Percentiles rank a stretch among this genome's conserved stretches.
phyloP scores from a whole-genome alignment of 2,113 vertebrate species.

The Dicrurus megarhynchus region DNA sequence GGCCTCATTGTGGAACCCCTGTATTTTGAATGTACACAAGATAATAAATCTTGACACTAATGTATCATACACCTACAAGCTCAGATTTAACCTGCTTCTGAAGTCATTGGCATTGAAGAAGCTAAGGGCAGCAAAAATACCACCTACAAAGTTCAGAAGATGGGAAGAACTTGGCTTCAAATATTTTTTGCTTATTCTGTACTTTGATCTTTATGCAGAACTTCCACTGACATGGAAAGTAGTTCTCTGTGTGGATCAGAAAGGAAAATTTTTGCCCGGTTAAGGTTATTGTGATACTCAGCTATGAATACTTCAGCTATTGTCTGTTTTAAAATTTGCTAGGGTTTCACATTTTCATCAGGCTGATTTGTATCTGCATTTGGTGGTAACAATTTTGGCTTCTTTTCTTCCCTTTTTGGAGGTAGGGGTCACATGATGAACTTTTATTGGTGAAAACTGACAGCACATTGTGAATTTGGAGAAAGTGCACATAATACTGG shows the following conservation, averaged over 20 bases:
- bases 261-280: not conserved
- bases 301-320: conserved; percentile 11
- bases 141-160: not conserved
- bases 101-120: not conserved
- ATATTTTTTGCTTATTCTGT: not conserved
- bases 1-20: not conserved
- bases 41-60: not conserved
- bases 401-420: not conserved
- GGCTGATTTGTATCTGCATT: not conserved
- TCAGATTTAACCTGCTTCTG: not conserved
- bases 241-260: not conserved
- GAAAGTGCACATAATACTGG: not conserved
- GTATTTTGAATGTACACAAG: not conserved
- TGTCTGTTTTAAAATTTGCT: not conserved
- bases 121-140: not conserved
- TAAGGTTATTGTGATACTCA: not conserved
- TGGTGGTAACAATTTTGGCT: not conserved
- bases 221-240: not conserved
- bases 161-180: not conserved
- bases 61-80: not conserved
- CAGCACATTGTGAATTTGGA: conserved; percentile 29
- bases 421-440: not conserved
- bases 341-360: not conserved
- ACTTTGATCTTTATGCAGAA: not conserved
- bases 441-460: conserved; percentile 20